Conservation (phyloP, 2,888 invertebrate species). For the Thymelicus acteon region DNA sequence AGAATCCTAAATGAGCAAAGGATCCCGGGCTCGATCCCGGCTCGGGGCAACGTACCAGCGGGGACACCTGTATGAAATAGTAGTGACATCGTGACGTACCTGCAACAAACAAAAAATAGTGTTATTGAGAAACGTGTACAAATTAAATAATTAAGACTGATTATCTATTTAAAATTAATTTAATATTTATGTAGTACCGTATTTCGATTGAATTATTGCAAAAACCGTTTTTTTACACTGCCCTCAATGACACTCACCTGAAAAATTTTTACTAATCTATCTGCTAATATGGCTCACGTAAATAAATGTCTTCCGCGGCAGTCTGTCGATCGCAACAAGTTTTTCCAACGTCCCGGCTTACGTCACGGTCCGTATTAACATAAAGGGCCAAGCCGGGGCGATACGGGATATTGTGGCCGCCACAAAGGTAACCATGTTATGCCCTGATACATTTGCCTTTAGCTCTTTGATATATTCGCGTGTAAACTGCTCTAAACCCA, state of each 20-base stretch:
- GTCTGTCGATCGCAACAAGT: neutral
- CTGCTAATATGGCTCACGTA: neutral
- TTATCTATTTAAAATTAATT: too few relatives aligned
- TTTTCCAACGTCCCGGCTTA: neutral
- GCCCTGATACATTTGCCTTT: slow-evolving; percentile 18
- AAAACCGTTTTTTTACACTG: too few relatives aligned
- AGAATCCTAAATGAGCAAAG: too few relatives aligned
- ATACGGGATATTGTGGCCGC: slow-evolving; percentile 19
- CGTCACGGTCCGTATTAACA: slow-evolving; percentile 13
- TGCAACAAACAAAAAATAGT: too few relatives aligned
- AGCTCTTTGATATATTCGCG: slow-evolving; percentile 17
- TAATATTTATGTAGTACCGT: too few relatives aligned
- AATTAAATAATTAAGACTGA: too few relatives aligned
- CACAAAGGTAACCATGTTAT: slow-evolving; percentile 33
- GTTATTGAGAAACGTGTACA: too few relatives aligned
- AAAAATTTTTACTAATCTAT: too few relatives aligned
- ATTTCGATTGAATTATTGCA: too few relatives aligned
- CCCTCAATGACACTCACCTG: too few relatives aligned
- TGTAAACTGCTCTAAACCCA: slow-evolving; percentile 26
- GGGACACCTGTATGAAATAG: neutral
- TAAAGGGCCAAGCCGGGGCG: slow-evolving; percentile 17
- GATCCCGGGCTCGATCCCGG: too few relatives aligned
- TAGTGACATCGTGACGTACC: neutral
- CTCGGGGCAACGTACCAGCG: too few relatives aligned
- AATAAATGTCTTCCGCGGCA: neutral